phyloP scores from a whole-genome alignment of 2,888 invertebrate genomes.

The Morinoia aosen region DNA sequence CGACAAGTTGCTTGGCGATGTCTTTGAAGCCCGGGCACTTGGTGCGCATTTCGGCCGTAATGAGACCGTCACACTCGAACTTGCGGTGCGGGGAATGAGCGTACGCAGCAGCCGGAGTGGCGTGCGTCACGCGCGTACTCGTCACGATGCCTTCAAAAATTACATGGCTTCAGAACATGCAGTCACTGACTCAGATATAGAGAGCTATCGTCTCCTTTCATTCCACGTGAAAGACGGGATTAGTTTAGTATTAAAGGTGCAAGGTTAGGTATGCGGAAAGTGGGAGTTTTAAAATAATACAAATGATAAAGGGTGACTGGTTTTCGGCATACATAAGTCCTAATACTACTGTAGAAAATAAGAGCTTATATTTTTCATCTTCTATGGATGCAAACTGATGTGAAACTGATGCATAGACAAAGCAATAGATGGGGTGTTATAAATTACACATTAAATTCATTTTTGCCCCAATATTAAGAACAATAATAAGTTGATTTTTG shows the following conservation, averaged over 20 bases:
- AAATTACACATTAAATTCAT: too few species aligned
- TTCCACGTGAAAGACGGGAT: neutral
- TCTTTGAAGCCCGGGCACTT: constrained; percentile 76
- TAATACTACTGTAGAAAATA: too few species aligned
- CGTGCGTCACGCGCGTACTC: constrained; percentile 84
- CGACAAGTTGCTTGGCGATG: constrained; percentile 82
- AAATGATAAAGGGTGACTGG: neutral
- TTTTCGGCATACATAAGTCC: neutral
- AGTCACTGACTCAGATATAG: neutral
- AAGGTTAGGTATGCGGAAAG: neutral
- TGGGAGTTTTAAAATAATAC: neutral
- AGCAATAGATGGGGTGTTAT: too few species aligned
- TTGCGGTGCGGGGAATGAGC: constrained; percentile 81
- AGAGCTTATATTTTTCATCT: too few species aligned
- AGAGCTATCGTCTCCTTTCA: neutral
- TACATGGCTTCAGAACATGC: neutral
- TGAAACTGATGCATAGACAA: too few species aligned
- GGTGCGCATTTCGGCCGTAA: constrained; percentile 73
- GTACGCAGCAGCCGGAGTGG: constrained; percentile 82
- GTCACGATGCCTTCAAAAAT: constrained; percentile 76
- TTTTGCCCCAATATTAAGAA: too few species aligned
- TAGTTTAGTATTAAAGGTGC: too few species aligned
- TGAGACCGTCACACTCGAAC: constrained; percentile 81
- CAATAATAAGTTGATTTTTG: too few species aligned
- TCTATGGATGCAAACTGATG: too few species aligned